phyloP scores from a whole-genome alignment of 2,888 invertebrate species.

The Coelopa pilipes region DNA sequence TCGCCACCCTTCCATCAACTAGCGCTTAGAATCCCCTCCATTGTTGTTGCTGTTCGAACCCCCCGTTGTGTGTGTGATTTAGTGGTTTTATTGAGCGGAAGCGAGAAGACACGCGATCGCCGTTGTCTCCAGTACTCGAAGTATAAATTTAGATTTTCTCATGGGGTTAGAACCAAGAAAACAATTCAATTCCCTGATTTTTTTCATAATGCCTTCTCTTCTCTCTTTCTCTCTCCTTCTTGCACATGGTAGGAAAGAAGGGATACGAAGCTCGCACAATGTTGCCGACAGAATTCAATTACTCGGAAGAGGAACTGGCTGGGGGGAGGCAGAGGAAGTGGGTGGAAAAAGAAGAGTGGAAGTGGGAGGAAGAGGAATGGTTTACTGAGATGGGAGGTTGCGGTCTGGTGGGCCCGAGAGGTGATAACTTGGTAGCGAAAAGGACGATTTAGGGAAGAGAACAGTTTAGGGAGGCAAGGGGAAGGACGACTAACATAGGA shows the following conservation, averaged over 20 bases:
- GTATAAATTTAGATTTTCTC: too few species aligned
- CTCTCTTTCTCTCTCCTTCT: too few species aligned
- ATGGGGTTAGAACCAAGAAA: too few species aligned
- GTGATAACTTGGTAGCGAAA: neutral
- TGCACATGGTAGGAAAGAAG: too few species aligned
- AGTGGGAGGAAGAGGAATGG: neutral
- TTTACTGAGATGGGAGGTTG: neutral
- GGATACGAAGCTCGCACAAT: neutral
- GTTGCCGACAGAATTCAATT: conserved; percentile 21
- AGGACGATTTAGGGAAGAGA: too few species aligned
- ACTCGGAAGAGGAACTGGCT: neutral
- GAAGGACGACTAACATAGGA: neutral
- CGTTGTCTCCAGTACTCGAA: too few species aligned
- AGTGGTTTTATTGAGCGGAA: neutral
- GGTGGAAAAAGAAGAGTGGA: neutral
- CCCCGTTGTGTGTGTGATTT: neutral
- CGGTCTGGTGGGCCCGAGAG: neutral
- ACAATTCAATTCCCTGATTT: too few species aligned
- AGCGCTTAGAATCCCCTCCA: neutral
- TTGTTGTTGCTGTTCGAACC: neutral
- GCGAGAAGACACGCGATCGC: too few species aligned
- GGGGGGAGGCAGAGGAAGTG: neutral
- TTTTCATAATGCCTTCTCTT: too few species aligned
- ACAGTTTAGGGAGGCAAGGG: neutral
- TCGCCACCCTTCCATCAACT: neutral